Evolutionary conservation across 2,888 invertebrate genomes (phyloP).

Genomic region (Phyto melanocephala): DNA sequence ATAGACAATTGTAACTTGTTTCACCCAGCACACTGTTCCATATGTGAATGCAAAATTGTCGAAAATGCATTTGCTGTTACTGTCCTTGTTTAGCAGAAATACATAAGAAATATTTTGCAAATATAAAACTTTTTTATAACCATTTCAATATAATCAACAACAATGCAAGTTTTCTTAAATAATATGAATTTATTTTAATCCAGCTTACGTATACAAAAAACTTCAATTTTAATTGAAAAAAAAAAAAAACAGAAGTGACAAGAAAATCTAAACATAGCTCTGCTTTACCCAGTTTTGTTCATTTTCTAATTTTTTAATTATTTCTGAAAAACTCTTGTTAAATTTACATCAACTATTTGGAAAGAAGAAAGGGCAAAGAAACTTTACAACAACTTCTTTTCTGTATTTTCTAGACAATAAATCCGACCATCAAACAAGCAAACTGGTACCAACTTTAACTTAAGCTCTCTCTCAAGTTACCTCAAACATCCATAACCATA

Average conservation of each 20-base stretch:
- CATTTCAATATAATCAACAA: not conserved
- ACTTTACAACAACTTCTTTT: not conserved
- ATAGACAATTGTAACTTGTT: not conserved
- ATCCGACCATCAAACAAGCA: not conserved
- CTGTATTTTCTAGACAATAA: constrained; percentile 18
- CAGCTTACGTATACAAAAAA: too few relatives aligned
- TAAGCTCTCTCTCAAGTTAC: not conserved
- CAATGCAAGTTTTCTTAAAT: not conserved
- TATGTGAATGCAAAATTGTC: not conserved
- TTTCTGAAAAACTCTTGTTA: not conserved
- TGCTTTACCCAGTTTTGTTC: not conserved
- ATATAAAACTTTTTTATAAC: not conserved
- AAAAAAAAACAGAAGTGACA: too few relatives aligned
- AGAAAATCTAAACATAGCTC: not conserved
- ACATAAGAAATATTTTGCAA: not conserved
- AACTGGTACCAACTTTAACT: not conserved
- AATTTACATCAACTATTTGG: not conserved
- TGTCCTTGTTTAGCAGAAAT: not conserved
- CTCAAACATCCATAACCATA: not conserved
- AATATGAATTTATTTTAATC: too few relatives aligned
- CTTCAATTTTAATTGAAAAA: too few relatives aligned
- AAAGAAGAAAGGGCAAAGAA: not conserved
- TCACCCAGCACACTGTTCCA: not conserved
- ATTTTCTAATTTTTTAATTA: constrained; percentile 1
- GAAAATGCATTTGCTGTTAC: not conserved